Evolutionary conservation across 2,888 invertebrate genomes (phyloP), one percentile per base, ranked within the genome.

Genomic region (Vanessa cardui): DNA sequence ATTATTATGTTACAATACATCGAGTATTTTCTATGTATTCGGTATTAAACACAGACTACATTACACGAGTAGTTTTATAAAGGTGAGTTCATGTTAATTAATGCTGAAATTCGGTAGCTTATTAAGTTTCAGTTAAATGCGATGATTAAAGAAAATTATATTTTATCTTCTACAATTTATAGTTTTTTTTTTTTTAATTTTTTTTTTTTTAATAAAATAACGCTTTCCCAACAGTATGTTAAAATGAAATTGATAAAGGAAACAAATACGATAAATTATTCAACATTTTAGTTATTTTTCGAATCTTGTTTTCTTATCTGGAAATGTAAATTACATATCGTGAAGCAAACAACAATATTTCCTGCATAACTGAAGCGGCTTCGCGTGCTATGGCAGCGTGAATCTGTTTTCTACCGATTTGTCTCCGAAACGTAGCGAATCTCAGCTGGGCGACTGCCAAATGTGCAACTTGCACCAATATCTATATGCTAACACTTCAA

Each of bases 391-490:
- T 86, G 84, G 87, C 79, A 82, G 86, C 82, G 84, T 83, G 87
- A 91, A 90, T 89, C 89, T 90, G 91, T 90, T 90, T 89, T 89
- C 89, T 86, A 85, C 83, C 90, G 90, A 92, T 91, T 91, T 92
- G 91, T 91, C 91, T 88, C 84, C 82, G 79, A 85, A 86, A 85
- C 86, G 86, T 82, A 85, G 86, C 80, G 82, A 90, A 89, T 90
- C 89, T 89, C 84, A 77, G 84, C 87, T 90, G 92, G 92, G 86
- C 78, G 80, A 69, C 80, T 86, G 91, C 91, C 92, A 92, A 91
- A 91, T 88, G 89, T 87, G 83, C 85, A 86, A 82, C 80, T 77
- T 80, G 76, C 77, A 80, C 86, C 76, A 81, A 74, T 45, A 69
- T 74, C 62, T 59, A 52, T 64, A 62, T 76, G 64, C 74, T 56